Conservation (phyloP, 2,888 invertebrate species). For the Dolomedes plantarius region DNA sequence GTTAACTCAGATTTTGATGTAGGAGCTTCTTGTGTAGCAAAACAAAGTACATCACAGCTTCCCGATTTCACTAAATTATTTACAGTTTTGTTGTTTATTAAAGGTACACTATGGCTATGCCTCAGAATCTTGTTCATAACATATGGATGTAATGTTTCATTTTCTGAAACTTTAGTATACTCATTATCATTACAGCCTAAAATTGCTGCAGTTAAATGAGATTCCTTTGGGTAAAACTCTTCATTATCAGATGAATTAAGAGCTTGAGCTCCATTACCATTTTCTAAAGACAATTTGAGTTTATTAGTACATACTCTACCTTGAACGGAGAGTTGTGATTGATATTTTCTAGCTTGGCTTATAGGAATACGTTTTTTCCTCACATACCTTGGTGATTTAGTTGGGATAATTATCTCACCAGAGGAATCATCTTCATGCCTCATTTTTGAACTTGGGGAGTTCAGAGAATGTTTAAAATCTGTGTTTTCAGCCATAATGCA, state of each 20-base stretch:
- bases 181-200: not conserved
- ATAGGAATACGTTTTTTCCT: slow-evolving; percentile 25
- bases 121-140: not conserved
- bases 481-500: not conserved
- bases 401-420: not conserved
- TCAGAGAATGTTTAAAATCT: not conserved
- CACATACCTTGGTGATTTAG: slow-evolving; percentile 34
- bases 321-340: not conserved
- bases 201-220: not conserved
- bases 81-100: not conserved
- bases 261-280: not conserved
- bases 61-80: not conserved
- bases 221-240: not conserved
- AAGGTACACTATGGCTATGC: slow-evolving; percentile 29
- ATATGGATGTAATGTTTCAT: not conserved
- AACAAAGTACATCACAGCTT: not conserved
- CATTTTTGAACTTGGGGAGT: not conserved
- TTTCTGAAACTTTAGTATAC: not conserved
- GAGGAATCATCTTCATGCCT: not conserved
- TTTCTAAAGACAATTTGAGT: not conserved
- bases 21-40: not conserved
- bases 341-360: slow-evolving; percentile 1
- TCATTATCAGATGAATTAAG: not conserved
- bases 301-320: slow-evolving; percentile 21
- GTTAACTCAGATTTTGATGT: not conserved